These are phyloP conservation scores for Microctonus aethiopoides DNA, from an alignment of 2,888 invertebrate species.

Conservation along the genomic window DNA sequence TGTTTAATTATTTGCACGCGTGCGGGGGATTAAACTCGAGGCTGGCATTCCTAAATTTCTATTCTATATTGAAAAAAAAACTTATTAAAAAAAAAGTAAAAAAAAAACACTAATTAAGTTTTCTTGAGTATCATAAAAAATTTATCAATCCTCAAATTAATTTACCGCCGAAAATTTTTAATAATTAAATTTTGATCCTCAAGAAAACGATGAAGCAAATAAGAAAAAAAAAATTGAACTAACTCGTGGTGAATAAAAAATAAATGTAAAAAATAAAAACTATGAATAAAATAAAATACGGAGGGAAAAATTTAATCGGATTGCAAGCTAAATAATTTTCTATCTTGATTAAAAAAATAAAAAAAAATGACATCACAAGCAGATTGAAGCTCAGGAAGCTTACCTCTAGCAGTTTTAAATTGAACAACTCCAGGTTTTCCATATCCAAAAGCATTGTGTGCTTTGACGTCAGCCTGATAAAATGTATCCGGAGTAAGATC, in stretches of 20 bases:
- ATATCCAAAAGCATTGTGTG: constrained; percentile 87
- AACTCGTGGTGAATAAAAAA: not conserved
- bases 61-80: not conserved
- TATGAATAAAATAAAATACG: constrained; percentile 25
- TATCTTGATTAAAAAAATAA: constrained; percentile 1
- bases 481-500: constrained; percentile 81
- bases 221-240: not conserved
- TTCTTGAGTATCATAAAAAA: constrained; percentile 27
- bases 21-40: constrained; percentile 19
- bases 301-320: constrained; percentile 10
- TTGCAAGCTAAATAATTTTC: constrained; percentile 21
- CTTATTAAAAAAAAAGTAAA: not conserved
- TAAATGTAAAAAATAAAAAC: constrained; percentile 13
- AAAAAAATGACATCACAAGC: constrained; percentile 10
- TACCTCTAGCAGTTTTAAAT: constrained; percentile 90
- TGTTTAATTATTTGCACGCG: constrained; percentile 15
- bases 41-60: constrained; percentile 26
- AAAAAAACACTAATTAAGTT: constrained; percentile 20
- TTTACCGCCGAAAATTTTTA: not conserved
- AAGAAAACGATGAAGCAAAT: constrained; percentile 22
- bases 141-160: not conserved
- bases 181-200: constrained; percentile 20
- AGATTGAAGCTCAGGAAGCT: constrained; percentile 68
- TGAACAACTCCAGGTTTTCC: constrained; percentile 82
- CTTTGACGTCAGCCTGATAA: constrained; percentile 86